Evolutionary conservation across 2,888 invertebrate species (phyloP).

Genomic region (Steinernema carpocapsae): DNA sequence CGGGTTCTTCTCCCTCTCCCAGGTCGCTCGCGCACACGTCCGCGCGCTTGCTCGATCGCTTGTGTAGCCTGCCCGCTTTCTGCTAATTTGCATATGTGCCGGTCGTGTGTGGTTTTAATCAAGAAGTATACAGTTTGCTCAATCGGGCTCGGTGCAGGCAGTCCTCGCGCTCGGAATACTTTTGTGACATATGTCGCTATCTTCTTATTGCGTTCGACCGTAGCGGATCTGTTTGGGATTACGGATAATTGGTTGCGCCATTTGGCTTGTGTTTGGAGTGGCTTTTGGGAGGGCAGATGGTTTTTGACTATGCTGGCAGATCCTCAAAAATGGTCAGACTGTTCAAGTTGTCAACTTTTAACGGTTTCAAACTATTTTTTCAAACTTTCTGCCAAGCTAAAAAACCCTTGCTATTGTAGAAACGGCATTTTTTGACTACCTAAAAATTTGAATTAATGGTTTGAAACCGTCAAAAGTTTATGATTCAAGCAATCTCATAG

Average conservation of each 20-base stretch:
- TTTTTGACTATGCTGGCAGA: not conserved
- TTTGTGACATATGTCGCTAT: conserved; percentile 18
- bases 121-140: conserved; percentile 30
- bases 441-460: too few species aligned
- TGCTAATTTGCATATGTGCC: conserved; percentile 34
- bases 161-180: not conserved
- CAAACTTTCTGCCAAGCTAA: too few species aligned
- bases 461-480: too few species aligned
- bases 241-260: not conserved
- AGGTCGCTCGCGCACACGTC: not conserved
- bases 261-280: not conserved
- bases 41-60: not conserved
- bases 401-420: too few species aligned
- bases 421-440: too few species aligned
- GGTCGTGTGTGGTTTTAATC: conserved; percentile 28
- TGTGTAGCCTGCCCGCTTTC: conserved; percentile 3
- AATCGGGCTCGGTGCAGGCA: not conserved
- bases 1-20: not conserved
- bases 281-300: not conserved
- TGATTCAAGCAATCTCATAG: too few species aligned
- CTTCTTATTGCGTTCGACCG: conserved; percentile 29
- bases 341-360: too few species aligned
- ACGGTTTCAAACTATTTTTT: too few species aligned
- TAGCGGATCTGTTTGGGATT: not conserved
- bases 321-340: too few species aligned